Evolutionary conservation across 2,888 invertebrate genomes (phyloP).

Genomic region (Andrena flavipes): DNA sequence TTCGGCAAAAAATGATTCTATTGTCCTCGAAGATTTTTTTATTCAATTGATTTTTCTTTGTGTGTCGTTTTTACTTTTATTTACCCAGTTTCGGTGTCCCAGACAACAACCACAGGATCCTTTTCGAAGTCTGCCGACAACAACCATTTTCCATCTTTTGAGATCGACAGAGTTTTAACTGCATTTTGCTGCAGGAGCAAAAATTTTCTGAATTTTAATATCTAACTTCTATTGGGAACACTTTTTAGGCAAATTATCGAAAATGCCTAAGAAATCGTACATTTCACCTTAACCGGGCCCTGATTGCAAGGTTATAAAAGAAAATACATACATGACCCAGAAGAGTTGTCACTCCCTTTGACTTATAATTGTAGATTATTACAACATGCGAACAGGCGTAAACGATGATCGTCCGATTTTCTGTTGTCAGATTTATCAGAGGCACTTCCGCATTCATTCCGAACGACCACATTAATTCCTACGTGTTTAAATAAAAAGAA

Average conservation of each 20-base stretch:
- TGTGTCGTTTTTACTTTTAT: background rate
- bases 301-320: background rate
- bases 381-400: constrained; percentile 89
- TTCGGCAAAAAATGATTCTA: background rate
- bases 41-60: background rate
- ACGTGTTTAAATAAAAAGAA: background rate
- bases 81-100: constrained; percentile 86
- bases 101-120: constrained; percentile 87
- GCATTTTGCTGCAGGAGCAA: constrained; percentile 85
- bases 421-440: constrained; percentile 87
- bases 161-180: constrained; percentile 86
- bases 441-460: constrained; percentile 88
- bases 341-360: constrained; percentile 87
- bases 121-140: constrained; percentile 87
- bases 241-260: too few species aligned
- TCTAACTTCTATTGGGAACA: too few species aligned
- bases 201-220: too few species aligned
- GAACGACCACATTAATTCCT: constrained; percentile 88
- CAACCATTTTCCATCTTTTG: constrained; percentile 86
- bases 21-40: background rate
- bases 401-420: constrained; percentile 86
- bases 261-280: too few species aligned
- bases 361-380: constrained; percentile 88
- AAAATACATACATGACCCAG: constrained; percentile 88
- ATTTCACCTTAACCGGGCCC: too few species aligned